Conservation (phyloP, 2,797 vertebrate species). For the Zalophus californianus region DNA sequence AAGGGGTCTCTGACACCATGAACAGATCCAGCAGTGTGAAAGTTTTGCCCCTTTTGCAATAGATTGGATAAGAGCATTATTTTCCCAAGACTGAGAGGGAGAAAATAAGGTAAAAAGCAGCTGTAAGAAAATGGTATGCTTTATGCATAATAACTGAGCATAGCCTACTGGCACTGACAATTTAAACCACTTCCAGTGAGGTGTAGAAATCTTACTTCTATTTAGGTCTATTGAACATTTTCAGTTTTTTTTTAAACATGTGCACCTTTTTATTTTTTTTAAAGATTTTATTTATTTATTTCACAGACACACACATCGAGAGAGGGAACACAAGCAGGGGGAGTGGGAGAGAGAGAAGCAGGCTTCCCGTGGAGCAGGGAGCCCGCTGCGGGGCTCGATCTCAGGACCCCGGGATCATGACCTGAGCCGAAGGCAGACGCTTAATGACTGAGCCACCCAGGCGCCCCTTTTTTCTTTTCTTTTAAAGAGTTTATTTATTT, state of each 20-base stretch:
- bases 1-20: neutral
- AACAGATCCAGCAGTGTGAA: neutral
- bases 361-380: no score
- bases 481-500: no score
- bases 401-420: no score
- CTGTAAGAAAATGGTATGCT: neutral
- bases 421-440: no score
- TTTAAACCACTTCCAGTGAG: neutral
- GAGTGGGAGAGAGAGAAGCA: no score
- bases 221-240: neutral
- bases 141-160: neutral
- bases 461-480: no score
- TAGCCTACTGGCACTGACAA: neutral
- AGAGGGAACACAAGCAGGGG: no score
- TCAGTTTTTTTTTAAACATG: neutral
- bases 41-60: neutral
- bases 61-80: neutral
- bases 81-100: neutral
- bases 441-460: no score
- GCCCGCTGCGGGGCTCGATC: no score
- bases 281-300: no score
- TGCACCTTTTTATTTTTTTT: neutral
- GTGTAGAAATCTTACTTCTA: neutral
- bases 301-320: no score
- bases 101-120: neutral